Evolutionary conservation across 2,113 vertebrate genomes (phyloP).

Genomic region (Dicentrarchus labrax): DNA sequence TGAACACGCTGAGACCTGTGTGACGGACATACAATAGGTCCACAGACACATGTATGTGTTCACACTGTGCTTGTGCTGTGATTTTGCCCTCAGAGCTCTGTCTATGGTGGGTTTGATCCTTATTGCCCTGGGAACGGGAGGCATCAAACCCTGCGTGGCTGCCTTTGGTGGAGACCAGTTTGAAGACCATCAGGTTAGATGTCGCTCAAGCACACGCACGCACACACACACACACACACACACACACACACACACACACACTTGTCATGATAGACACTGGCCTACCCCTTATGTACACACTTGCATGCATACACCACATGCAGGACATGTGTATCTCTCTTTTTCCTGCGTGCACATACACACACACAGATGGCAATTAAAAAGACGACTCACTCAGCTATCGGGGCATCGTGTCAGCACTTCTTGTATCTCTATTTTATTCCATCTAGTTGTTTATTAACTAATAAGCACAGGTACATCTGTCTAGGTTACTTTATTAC

Average conservation of each 20-base stretch:
- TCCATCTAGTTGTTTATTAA: slow-evolving; percentile 58
- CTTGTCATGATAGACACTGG: background rate
- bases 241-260: background rate
- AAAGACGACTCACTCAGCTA: slow-evolving; percentile 7
- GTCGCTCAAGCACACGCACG: background rate
- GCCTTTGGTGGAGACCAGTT: slow-evolving; percentile 99
- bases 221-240: background rate
- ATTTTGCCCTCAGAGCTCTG: slow-evolving; percentile 82
- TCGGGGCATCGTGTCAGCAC: slow-evolving; percentile 57
- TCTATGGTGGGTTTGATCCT: slow-evolving; percentile 91
- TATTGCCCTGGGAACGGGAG: slow-evolving; percentile 95
- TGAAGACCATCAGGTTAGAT: slow-evolving; percentile 89
- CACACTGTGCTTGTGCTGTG: slow-evolving; percentile 1
- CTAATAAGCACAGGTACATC: slow-evolving; percentile 12
- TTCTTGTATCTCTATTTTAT: slow-evolving; percentile 56
- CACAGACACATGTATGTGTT: background rate
- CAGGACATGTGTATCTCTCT: background rate
- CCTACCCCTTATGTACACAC: background rate
- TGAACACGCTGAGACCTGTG: background rate
- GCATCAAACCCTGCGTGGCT: slow-evolving; percentile 97
- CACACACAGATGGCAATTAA: background rate
- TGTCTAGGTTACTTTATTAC: background rate
- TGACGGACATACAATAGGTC: too few species aligned
- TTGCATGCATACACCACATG: background rate
- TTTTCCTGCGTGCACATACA: background rate